A percentile compares a stretch with the other conserved stretches of the same genome.
phyloP scores from a whole-genome alignment of 2,797 vertebrate species.

The Centroberyx gerrardi region DNA sequence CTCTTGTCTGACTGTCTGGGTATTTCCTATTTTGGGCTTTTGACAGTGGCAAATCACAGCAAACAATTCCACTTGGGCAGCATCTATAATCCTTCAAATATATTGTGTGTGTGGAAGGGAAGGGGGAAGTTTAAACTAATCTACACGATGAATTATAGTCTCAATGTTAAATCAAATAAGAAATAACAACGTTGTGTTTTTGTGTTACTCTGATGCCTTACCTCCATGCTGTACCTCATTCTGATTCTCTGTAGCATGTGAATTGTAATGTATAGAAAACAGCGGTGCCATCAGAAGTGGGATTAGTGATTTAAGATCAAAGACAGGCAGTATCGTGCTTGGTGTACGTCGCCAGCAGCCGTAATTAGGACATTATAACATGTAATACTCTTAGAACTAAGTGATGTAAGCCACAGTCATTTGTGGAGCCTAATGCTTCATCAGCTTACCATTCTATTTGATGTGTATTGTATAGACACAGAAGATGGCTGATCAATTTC shows the following conservation, averaged over 20 bases:
- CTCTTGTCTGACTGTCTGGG: constrained; percentile 25
- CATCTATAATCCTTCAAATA: constrained; percentile 21
- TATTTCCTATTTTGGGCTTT: constrained; percentile 45
- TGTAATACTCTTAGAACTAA: constrained; percentile 26
- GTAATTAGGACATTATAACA: constrained; percentile 50
- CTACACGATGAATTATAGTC: constrained; percentile 2
- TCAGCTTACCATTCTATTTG: constrained; percentile 32
- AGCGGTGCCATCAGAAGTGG: not conserved
- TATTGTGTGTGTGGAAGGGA: constrained; percentile 32
- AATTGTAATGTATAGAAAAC: not conserved
- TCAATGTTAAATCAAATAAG: constrained; percentile 22
- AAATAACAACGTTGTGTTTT: not conserved
- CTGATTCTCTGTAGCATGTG: not conserved
- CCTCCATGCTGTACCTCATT: not conserved
- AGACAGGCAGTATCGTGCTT: constrained; percentile 3
- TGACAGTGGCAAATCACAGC: constrained; percentile 37
- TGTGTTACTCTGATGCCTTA: not conserved
- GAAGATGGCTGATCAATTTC: constrained; percentile 47
- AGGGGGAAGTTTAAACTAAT: constrained; percentile 45
- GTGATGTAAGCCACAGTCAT: constrained; percentile 34
- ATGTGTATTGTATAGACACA: too few species aligned
- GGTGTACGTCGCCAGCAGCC: constrained; percentile 15
- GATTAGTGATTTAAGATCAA: constrained; percentile 12
- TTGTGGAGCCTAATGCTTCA: constrained; percentile 50
- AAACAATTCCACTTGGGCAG: constrained; percentile 33